Evolutionary conservation across 2,113 vertebrate genomes (phyloP).

Genomic region (Anseranas semipalmata): DNA sequence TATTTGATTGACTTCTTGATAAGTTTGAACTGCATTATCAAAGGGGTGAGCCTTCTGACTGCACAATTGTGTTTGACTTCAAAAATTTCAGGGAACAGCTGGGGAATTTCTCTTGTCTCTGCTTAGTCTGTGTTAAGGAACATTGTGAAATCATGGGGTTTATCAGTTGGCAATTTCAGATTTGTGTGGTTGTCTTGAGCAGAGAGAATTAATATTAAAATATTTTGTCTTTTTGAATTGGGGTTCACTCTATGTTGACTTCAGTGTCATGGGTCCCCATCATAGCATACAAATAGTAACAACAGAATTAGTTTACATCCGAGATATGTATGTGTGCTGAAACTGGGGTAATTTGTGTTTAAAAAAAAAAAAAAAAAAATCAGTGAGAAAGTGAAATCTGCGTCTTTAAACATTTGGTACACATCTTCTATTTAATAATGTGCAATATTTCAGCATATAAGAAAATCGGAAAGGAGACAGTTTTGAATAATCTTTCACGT

Average conservation of each 20-base stretch:
- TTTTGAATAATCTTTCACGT: not conserved
- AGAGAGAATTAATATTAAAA: not conserved
- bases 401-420: not conserved
- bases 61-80: not conserved
- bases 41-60: not conserved
- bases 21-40: not conserved
- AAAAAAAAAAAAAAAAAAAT: not conserved
- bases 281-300: too few species aligned
- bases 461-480: not conserved
- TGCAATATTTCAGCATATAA: not conserved
- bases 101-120: not conserved
- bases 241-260: not conserved
- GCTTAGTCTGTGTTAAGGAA: not conserved
- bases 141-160: not conserved
- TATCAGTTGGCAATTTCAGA: not conserved
- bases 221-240: not conserved
- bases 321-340: not conserved
- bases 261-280: not conserved
- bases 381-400: not conserved
- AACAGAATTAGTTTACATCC: not conserved
- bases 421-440: not conserved
- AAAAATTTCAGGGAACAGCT: not conserved
- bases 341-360: not conserved
- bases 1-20: conserved; percentile 1
- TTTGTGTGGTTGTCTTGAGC: not conserved